Base-by-base conservation (phyloP, 2,113 vertebrate species). In the Melanostigma gelatinosum region DNA sequence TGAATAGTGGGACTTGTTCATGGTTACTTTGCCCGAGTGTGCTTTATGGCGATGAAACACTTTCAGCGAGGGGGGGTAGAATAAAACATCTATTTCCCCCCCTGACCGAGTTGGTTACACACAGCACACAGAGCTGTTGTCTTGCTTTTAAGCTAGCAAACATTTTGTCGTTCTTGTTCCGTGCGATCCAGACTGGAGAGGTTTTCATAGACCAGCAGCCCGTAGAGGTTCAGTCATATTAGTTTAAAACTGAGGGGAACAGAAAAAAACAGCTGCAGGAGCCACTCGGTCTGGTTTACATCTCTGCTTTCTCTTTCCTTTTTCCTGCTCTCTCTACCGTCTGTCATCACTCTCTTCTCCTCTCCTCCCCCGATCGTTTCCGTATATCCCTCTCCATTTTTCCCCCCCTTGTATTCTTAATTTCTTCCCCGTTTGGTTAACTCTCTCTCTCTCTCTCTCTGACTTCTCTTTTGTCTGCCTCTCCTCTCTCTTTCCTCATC, bases 11-110 rank as follows among this genome's bases (percentile, higher is more conserved):
- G 88, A 90, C 87, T 89, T 70, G 84, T 89, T 92, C 91, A 92
- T 85, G 92, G 79, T 93, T 92, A 92, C 91, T 92, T 93, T 92
- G 87, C 89, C 81, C 89, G 82, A 91, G 89, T 92, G 91, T 92
- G 90, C 88, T 90, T 83, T 75, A 85, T 62, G 75, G 88, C 80
- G 90, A 93, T 90, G 91, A 92, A 91, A 88, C 77, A 86, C 80
- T 92, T 88, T 89, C 86, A 88, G 77, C 24, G 50, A 75, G 54
- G 48, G 27, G 42, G 4, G 50, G 3, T 5, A 13, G 0, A 66
- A 85, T 85, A 86, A 88, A 87, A 91, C 91, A 89, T 91, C 90
- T 92, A 93, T 93, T 92, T 93, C 85, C 75, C 89, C 89, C 82
- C 90, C 91, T 91, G 89, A 93, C 48, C 88, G 92, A 87, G 89